Evolutionary conservation across 2,888 invertebrate species (phyloP), one percentile per base, ranked within the genome.

Genomic region (Fragum fragum): DNA sequence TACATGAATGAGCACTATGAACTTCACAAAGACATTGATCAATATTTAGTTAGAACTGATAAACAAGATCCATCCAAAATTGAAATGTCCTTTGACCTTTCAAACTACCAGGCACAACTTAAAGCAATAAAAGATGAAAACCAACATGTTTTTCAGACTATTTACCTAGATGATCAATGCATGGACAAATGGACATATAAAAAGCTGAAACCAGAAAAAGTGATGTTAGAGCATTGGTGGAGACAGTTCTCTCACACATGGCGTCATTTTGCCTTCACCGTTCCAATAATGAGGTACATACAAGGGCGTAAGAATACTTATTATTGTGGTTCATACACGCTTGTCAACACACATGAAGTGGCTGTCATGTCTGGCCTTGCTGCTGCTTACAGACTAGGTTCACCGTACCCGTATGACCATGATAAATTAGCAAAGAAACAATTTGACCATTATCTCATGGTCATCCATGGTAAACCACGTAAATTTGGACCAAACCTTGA

Each of bases 41-140:
- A 90, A 68, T 91, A 91, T 59, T 89, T 91, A 29, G 89, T 91
- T 36, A 79, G 90, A 47, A 91, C 89, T 1, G 89, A 91, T 61
- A 79, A 82, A 0, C 53, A 79, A 6, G 90, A 91, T 53, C 88
- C 88, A 9, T 81, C 87, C 11, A 90, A 90, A 73, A 87, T 91
- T n/a, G 92, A 91, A 78, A 92, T 91, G 91, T 91, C 91, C 7
- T 92, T 92, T 68, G 91, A 92, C 77, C 75, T 92, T 23, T 88
- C 90, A 26, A 91, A 90, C 59, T 91, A 91, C 68, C 91, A 92
- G 74, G 90, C 89, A 0, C 90, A 92, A 68, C 70, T 92, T 47
- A 90, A 89, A 68, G 75, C 71, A 23, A 84, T 86, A 9, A 73
- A 80, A 2, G 70, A 84, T 47, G 32, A 66, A 29, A 36, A 84